These are phyloP conservation scores for Halichoerus grypus DNA, from an alignment of 2,113 vertebrate genomes.

Conservation along the genomic window DNA sequence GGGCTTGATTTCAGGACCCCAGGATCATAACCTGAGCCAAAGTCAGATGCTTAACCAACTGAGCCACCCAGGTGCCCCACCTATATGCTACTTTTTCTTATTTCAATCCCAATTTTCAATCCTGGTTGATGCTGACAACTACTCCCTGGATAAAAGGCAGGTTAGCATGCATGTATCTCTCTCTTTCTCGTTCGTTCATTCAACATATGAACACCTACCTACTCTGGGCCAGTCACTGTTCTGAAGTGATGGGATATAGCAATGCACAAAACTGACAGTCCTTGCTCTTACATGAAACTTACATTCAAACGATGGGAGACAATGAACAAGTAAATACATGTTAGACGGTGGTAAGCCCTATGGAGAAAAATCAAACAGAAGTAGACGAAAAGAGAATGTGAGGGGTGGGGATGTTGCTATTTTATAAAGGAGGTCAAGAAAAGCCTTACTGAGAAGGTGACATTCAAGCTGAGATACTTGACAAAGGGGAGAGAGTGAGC, in stretches of 20 bases:
- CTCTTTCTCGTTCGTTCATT: neutral
- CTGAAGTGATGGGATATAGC: neutral
- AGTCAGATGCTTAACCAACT: too few species aligned
- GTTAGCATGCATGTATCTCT: neutral
- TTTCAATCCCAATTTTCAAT: constrained; percentile 33
- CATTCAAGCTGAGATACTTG: neutral
- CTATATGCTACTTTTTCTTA: neutral
- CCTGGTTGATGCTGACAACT: neutral
- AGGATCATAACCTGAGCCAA: too few species aligned
- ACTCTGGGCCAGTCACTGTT: neutral
- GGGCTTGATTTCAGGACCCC: too few species aligned
- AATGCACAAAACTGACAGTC: neutral
- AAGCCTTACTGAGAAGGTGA: neutral
- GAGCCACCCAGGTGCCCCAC: too few species aligned
- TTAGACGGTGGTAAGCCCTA: neutral
- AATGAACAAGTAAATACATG: neutral
- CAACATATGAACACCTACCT: neutral
- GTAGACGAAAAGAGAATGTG: neutral
- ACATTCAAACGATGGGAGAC: neutral
- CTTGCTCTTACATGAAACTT: neutral
- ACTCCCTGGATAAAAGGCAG: neutral
- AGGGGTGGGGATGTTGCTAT: neutral
- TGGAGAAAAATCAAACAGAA: constrained; percentile 1
- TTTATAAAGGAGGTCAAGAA: neutral
- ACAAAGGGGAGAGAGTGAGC: neutral